These are phyloP conservation scores for Anaspis maculata DNA, from an alignment of 2,888 invertebrate genomes.

Conservation along the genomic window DNA sequence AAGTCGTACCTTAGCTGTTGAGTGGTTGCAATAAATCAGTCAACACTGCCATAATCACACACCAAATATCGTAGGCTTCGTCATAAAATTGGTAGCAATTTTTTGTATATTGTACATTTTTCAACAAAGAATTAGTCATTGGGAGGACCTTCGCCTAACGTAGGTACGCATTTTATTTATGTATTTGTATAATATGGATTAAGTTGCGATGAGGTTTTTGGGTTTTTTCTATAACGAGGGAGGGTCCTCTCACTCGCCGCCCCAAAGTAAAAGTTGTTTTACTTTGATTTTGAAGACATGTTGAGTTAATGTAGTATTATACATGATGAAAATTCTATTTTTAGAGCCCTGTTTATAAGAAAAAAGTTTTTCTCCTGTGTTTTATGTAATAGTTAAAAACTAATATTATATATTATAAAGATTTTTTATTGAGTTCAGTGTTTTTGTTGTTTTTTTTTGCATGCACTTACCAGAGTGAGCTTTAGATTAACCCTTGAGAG, in stretches of 20 bases:
- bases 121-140: no score
- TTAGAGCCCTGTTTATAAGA: constrained; percentile 41
- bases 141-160: no score
- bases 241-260: constrained; percentile 9
- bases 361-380: constrained; percentile 35
- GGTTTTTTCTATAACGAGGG: constrained; percentile 3
- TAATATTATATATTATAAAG: constrained; percentile 31
- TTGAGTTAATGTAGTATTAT: constrained; percentile 13
- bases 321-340: constrained; percentile 30
- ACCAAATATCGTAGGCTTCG: no score
- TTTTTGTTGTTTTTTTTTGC: constrained; percentile 27
- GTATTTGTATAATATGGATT: no score
- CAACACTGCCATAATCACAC: no score
- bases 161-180: no score
- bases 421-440: constrained; percentile 31
- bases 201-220: no score
- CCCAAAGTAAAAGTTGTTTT: background rate
- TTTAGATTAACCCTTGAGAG: no score
- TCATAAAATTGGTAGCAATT: no score
- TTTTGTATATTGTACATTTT: no score
- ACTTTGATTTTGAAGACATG: constrained; percentile 1
- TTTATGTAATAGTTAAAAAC: constrained; percentile 37
- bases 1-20: no score
- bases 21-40: no score
- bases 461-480: background rate